Conservation (phyloP, 2,797 vertebrate species). For the Kryptopterus vitreolus region DNA sequence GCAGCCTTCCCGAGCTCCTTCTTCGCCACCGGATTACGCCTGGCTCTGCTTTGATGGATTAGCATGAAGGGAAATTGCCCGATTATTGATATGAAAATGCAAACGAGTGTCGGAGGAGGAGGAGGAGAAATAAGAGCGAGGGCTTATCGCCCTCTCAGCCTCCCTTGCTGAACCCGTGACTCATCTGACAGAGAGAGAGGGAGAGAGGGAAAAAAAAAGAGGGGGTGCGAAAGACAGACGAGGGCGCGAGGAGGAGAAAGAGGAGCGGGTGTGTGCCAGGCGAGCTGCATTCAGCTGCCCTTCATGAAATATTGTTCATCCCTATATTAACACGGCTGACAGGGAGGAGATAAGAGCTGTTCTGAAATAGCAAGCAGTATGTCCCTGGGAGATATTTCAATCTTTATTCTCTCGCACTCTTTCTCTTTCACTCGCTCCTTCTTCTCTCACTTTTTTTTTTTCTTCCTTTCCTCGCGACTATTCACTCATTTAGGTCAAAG, state of each 20-base stretch:
- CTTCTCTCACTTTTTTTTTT: slow-evolving; percentile 48
- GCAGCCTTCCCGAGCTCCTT: slow-evolving; percentile 76
- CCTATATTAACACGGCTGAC: slow-evolving; percentile 87
- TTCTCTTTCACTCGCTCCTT: slow-evolving; percentile 43
- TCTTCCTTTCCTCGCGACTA: slow-evolving; percentile 46
- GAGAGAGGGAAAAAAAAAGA: slow-evolving; percentile 60
- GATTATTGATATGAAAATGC: slow-evolving; percentile 99
- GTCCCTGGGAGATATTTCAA: slow-evolving; percentile 77
- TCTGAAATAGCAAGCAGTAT: slow-evolving; percentile 76
- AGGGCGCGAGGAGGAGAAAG: slow-evolving; percentile 73
- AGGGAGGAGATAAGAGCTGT: slow-evolving; percentile 77
- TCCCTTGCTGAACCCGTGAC: slow-evolving; percentile 43
- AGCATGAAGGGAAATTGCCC: slow-evolving; percentile 96
- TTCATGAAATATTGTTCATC: slow-evolving; percentile 87
- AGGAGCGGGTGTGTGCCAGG: slow-evolving; percentile 74
- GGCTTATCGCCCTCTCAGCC: slow-evolving; percentile 53
- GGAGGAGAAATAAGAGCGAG: slow-evolving; percentile 49
- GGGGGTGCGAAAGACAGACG: slow-evolving; percentile 82
- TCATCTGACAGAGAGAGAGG: slow-evolving; percentile 46
- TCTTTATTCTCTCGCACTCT: slow-evolving; percentile 56
- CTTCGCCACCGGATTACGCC: slow-evolving; percentile 86
- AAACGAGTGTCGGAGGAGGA: slow-evolving; percentile 69
- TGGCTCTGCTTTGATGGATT: slow-evolving; percentile 97
- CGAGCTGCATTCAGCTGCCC: slow-evolving; percentile 74
- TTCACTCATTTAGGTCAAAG: slow-evolving; percentile 67